Conservation (phyloP, 2,888 invertebrate species). For the Chrysina gloriosa region DNA sequence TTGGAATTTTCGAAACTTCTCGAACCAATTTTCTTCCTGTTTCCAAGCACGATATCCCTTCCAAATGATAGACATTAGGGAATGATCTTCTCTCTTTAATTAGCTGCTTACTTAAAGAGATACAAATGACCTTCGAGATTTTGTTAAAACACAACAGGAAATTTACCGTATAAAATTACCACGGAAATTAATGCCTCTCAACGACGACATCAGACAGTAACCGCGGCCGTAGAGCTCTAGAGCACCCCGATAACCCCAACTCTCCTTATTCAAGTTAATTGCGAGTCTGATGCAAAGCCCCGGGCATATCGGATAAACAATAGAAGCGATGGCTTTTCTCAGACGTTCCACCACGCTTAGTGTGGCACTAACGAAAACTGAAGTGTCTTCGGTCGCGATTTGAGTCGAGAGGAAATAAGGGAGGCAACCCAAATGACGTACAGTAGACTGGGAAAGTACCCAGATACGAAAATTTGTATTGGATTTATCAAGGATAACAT, state of each 20-base stretch:
- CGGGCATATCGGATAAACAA: conserved; percentile 56
- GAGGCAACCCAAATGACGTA: conserved; percentile 49
- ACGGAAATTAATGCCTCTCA: conserved; percentile 56
- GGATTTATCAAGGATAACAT: too few relatives aligned
- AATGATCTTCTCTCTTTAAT: too few relatives aligned
- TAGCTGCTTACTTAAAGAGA: too few relatives aligned
- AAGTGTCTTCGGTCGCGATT: neutral
- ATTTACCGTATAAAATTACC: conserved; percentile 51
- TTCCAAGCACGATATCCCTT: too few relatives aligned
- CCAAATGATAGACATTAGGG: too few relatives aligned
- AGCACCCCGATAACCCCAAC: conserved; percentile 53
- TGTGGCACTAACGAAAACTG: conserved; percentile 42
- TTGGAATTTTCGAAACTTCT: too few relatives aligned
- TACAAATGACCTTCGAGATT: too few relatives aligned
- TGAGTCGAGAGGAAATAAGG: conserved; percentile 48
- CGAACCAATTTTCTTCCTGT: too few relatives aligned
- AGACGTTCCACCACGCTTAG: conserved; percentile 14
- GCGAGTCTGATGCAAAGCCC: conserved; percentile 52
- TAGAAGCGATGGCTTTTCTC: conserved; percentile 39
- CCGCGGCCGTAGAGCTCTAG: conserved; percentile 53
- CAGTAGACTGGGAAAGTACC: neutral
- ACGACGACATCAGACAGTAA: conserved; percentile 52
- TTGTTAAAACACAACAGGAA: neutral
- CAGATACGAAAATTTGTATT: too few relatives aligned
- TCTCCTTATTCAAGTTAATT: conserved; percentile 56